Base-by-base conservation (phyloP, 2,888 invertebrate genomes). In the Nineta flava region DNA sequence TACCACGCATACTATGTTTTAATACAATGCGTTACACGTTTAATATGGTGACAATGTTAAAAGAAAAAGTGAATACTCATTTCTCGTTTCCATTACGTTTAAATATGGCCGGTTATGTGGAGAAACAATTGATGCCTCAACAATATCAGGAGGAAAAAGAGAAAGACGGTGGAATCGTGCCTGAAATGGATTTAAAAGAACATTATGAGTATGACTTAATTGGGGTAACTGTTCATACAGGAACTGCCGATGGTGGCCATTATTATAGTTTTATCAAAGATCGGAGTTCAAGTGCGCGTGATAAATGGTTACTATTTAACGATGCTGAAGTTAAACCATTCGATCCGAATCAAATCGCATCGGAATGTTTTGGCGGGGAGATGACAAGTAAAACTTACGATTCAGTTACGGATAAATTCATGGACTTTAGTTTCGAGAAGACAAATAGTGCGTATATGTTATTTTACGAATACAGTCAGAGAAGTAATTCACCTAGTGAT, bases 351-450 rank as follows among this genome's bases (percentile, higher is more conserved):
- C 93, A 92, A 68, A 83, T 95, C 51, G 93, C 93, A 1, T 83
- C 90, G 0, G 95, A 95, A 67, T 95, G 95, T 68, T 95, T 95
- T 66, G 95, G 95, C 3, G 95, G 95, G 5, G 95, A 95, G 73
- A 93, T 94, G 90, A 94, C 92, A 49, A 93, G 93, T 62, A 94
- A 94, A 73, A 94, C 93, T 0, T 95, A 94, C 63, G 95, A 95
- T 65, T 90, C 93, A 0, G 92, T 93, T 19, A 92, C 92, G 9
- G 95, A 95, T 60, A 94, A 94, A 65, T 95, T 93, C 65, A 87
- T 95, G 85, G 95, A 95, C 65, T 92, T 95, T 63, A 93, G 93
- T 59, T 94, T 94, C 64, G 95, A 95, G 68, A 95, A 95, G 73
- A 94, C 94, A 2, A 94, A 95, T 68, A 93, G 92, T 61, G 95